Evolutionary conservation across 2,113 vertebrate genomes (phyloP).

Genomic region (Oncorhynchus keta): DNA sequence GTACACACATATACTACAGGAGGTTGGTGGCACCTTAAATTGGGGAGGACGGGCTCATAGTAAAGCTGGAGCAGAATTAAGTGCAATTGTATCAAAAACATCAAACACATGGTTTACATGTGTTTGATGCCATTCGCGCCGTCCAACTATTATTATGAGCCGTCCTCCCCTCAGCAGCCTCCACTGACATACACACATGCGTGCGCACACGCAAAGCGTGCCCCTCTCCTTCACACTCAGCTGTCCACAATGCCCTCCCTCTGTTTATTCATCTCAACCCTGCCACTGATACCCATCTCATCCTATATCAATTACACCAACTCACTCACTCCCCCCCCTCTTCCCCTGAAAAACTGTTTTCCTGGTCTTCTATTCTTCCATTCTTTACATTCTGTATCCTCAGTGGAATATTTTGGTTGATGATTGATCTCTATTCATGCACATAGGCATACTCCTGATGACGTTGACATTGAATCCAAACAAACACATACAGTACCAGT

Average conservation of each 20-base stretch:
- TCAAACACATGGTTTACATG: too few species aligned
- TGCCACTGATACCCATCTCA: slow-evolving; percentile 69
- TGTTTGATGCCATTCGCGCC: too few species aligned
- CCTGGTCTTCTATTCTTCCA: slow-evolving; percentile 18
- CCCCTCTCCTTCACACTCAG: slow-evolving; percentile 27
- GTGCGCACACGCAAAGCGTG: slow-evolving; percentile 7
- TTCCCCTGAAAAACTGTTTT: slow-evolving; percentile 35
- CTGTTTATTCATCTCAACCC: slow-evolving; percentile 70
- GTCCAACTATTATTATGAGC: too few species aligned
- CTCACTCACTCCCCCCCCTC: slow-evolving; percentile 55
- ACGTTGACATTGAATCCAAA: slow-evolving; percentile 13
- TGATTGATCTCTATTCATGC: slow-evolving; percentile 8
- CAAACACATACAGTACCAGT: slow-evolving; percentile 1
- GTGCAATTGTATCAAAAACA: too few species aligned
- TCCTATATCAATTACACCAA: slow-evolving; percentile 76
- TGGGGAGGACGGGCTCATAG: too few species aligned
- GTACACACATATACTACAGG: neutral
- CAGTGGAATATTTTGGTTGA: slow-evolving; percentile 36
- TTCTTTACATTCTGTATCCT: slow-evolving; percentile 20
- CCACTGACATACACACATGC: slow-evolving; percentile 46
- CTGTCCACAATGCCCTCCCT: slow-evolving; percentile 62
- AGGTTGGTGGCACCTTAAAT: too few species aligned
- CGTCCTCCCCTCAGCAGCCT: neutral
- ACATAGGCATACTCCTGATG: neutral
- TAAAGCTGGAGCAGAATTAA: too few species aligned